Evolutionary conservation across 2,797 vertebrate species (phyloP).

Genomic region (Pseudochirops cupreus): DNA sequence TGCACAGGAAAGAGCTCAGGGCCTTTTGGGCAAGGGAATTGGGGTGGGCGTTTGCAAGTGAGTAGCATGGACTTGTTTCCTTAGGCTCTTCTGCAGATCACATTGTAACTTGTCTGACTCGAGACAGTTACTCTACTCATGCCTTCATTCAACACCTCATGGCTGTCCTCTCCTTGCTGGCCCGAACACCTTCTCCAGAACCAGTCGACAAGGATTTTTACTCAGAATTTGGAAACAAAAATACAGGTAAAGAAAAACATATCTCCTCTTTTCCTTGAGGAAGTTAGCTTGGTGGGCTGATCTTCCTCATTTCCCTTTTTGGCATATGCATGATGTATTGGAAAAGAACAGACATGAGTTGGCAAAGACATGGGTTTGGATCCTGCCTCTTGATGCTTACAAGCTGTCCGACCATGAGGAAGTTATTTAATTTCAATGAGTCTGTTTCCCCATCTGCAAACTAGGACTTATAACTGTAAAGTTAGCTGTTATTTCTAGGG

Average conservation of each 20-base stretch:
- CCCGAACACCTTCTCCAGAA: conserved; percentile 94
- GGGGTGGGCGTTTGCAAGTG: background rate
- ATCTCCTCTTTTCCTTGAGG: background rate
- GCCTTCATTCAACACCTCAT: conserved; percentile 96
- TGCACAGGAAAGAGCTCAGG: background rate
- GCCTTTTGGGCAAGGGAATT: background rate
- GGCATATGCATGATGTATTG: background rate
- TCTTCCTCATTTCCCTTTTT: background rate
- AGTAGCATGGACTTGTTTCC: background rate
- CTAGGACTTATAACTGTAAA: background rate
- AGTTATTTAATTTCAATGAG: background rate
- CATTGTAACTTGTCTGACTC: conserved; percentile 94
- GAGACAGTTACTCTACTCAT: conserved; percentile 95
- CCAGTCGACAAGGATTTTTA: conserved; percentile 97
- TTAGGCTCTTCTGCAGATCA: conserved; percentile 92
- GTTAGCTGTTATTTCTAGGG: background rate
- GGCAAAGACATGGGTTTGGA: background rate
- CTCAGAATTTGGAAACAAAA: conserved; percentile 95
- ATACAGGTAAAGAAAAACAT: conserved; percentile 86
- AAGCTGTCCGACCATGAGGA: background rate
- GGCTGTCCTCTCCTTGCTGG: conserved; percentile 93
- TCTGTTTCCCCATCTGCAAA: background rate
- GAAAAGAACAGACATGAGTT: background rate
- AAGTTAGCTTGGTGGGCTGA: background rate
- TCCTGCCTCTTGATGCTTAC: background rate